phyloP scores from a whole-genome alignment of 2,888 invertebrate genomes.

The Hecatera dysodea region DNA sequence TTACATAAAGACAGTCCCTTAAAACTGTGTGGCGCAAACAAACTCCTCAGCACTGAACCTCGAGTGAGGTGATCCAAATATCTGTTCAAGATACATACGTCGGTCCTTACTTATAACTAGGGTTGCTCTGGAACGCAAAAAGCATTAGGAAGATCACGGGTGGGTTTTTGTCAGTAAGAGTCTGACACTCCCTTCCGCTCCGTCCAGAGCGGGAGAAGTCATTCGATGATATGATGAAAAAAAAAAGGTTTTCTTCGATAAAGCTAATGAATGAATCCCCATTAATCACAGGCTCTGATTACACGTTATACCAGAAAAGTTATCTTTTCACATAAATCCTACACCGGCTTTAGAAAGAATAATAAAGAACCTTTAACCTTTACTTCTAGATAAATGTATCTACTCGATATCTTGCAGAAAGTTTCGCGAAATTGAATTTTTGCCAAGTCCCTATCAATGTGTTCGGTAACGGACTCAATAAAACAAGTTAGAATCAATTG shows the following conservation, averaged over 20 bases:
- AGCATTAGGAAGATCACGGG: too few species aligned
- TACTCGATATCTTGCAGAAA: slow-evolving; percentile 24
- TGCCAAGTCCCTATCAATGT: slow-evolving; percentile 47
- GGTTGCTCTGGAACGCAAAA: too few species aligned
- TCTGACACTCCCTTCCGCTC: too few species aligned
- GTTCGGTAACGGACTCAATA: slow-evolving; percentile 35
- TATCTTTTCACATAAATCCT: slow-evolving; percentile 6
- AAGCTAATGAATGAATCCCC: slow-evolving; percentile 2
- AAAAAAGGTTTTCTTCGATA: too few species aligned
- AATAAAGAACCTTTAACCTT: slow-evolving; percentile 4
- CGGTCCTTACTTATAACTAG: neutral
- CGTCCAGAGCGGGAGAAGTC: too few species aligned
- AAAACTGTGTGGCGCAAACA: too few species aligned
- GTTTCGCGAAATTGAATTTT: slow-evolving; percentile 49
- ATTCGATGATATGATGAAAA: too few species aligned
- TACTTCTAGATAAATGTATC: slow-evolving; percentile 25
- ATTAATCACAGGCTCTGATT: slow-evolving; percentile 8
- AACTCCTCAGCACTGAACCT: too few species aligned
- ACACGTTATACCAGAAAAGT: neutral
- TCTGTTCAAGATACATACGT: neutral
- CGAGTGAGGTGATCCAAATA: neutral
- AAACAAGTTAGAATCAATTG: slow-evolving; percentile 43
- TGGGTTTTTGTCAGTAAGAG: too few species aligned
- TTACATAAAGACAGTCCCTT: too few species aligned
- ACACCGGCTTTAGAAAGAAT: neutral